A percentile compares a stretch with the other conserved stretches of the same genome.
phyloP scores from a whole-genome alignment of 2,888 invertebrate species.

The Crocallis elinguaria region DNA sequence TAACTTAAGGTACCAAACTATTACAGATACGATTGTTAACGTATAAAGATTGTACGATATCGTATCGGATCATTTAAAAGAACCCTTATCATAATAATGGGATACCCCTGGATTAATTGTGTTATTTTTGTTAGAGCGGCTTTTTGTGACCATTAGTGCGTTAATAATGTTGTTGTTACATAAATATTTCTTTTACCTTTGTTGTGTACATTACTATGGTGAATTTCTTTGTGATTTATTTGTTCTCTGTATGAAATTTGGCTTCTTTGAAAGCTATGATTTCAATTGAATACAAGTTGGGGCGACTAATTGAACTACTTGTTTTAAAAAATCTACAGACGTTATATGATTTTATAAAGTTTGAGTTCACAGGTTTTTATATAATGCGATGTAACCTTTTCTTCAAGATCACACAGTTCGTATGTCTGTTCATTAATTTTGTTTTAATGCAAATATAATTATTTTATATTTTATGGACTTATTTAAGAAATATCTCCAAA shows the following conservation, averaged over 20 bases:
- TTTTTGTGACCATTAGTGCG: slow-evolving; percentile 56
- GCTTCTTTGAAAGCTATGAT: not conserved
- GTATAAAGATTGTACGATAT: not conserved
- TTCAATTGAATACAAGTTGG: not conserved
- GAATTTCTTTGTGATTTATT: slow-evolving; percentile 31
- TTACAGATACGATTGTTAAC: no score
- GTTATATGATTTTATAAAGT: no score
- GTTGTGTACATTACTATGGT: slow-evolving; percentile 33
- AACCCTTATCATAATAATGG: slow-evolving; percentile 47
- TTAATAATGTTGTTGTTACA: slow-evolving; percentile 65
- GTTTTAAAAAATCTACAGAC: no score
- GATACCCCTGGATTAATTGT: slow-evolving; percentile 63
- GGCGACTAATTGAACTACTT: no score
- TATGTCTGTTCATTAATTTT: no score
- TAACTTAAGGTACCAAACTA: no score
- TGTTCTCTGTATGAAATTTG: slow-evolving; percentile 19
- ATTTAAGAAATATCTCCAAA: no score
- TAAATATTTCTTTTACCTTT: slow-evolving; percentile 52
- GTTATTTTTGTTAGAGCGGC: slow-evolving; percentile 68
- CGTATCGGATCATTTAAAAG: slow-evolving; percentile 1
- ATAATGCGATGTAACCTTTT: no score
- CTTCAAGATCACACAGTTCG: no score
- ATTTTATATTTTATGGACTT: no score
- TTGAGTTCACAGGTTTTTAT: no score
- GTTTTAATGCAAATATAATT: no score